Evolutionary conservation across 2,113 vertebrate genomes (phyloP).

Genomic region (Agapornis roseicollis): DNA sequence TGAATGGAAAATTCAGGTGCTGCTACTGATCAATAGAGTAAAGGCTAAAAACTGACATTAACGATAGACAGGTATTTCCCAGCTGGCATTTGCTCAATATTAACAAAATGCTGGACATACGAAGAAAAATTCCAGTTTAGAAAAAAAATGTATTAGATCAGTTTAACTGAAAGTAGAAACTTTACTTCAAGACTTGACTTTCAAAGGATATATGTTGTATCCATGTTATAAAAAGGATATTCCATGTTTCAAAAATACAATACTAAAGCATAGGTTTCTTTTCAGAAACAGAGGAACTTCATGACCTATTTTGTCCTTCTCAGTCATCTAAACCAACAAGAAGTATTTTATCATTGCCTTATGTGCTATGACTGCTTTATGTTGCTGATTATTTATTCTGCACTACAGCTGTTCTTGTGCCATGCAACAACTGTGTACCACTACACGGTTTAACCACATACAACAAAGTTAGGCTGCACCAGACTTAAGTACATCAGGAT

Average conservation of each 20-base stretch:
- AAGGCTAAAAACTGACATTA: neutral
- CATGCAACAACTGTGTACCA: neutral
- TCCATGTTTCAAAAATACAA: neutral
- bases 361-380: neutral
- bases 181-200: neutral
- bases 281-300: neutral
- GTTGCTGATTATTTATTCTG: neutral
- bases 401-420: neutral
- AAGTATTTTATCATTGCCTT: neutral
- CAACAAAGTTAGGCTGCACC: neutral
- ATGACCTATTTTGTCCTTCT: neutral
- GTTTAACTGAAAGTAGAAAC: neutral
- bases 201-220: neutral
- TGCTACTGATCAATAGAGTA: neutral
- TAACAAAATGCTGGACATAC: neutral
- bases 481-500: neutral
- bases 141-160: neutral
- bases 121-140: neutral
- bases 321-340: neutral
- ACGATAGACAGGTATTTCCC: neutral
- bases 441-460: neutral
- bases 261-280: neutral
- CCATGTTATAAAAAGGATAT: neutral
- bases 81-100: neutral
- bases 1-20: neutral